Conservation (phyloP, 2,113 vertebrate genomes). For the Rissa tridactyla region DNA sequence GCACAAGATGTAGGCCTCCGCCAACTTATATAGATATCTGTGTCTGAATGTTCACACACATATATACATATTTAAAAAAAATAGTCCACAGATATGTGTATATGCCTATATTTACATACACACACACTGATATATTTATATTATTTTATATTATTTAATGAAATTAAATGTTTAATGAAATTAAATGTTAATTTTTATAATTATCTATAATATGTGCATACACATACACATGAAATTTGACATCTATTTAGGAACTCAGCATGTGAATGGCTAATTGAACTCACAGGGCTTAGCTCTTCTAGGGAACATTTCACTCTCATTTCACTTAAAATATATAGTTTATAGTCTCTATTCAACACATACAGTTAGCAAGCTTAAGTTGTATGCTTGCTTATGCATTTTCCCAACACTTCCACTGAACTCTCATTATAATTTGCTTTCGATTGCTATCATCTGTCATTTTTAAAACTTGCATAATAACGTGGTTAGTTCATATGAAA, state of each 20-base stretch:
- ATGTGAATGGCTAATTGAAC: not conserved
- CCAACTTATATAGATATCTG: rapidly evolving
- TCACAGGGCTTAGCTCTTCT: not conserved
- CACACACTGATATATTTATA: not conserved
- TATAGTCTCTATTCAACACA: not conserved
- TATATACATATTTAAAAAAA: not conserved
- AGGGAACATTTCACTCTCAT: not conserved
- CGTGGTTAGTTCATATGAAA: slow-evolving; percentile 23
- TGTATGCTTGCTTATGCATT: not conserved
- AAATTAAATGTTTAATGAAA: not conserved
- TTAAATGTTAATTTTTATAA: not conserved
- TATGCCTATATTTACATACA: not conserved
- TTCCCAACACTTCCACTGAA: not conserved
- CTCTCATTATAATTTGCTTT: slow-evolving; percentile 18
- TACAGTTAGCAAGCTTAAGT: not conserved
- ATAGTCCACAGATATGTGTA: not conserved
- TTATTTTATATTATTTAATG: not conserved
- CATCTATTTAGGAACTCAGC: not conserved
- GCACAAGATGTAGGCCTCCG: not conserved
- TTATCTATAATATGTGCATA: not conserved
- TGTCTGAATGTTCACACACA: not conserved
- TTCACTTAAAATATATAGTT: slow-evolving; percentile 14
- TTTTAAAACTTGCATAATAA: slow-evolving; percentile 19
- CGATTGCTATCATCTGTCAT: slow-evolving; percentile 35
- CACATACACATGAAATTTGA: not conserved